These are phyloP conservation scores for Delphinapterus leucas DNA, from an alignment of 2,113 vertebrate species.

Conservation along the genomic window DNA sequence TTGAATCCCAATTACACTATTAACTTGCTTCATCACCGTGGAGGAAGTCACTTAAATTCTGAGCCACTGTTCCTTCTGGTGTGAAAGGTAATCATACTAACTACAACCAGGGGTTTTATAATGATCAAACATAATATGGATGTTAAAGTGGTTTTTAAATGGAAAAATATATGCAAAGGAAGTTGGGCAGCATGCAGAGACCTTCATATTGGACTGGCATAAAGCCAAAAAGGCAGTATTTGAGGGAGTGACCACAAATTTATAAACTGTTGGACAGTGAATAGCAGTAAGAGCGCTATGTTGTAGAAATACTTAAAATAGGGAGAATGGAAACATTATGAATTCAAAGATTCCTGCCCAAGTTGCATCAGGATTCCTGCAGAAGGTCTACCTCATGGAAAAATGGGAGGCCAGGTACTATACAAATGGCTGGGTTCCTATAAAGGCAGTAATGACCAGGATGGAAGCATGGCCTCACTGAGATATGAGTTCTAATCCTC, in stretches of 20 bases:
- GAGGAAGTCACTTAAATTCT: not conserved
- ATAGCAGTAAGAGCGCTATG: not conserved
- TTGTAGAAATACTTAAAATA: not conserved
- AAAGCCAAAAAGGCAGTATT: not conserved
- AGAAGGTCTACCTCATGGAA: not conserved
- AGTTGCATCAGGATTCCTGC: not conserved
- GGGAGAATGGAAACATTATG: not conserved
- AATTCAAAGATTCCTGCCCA: not conserved
- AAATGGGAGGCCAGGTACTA: not conserved
- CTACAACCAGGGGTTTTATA: not conserved
- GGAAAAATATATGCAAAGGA: not conserved
- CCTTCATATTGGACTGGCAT: not conserved
- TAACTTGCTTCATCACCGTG: not conserved
- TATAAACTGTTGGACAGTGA: not conserved
- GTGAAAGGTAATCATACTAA: constrained; percentile 3
- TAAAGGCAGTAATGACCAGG: not conserved
- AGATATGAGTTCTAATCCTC: not conserved
- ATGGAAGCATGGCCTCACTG: not conserved
- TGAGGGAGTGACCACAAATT: not conserved
- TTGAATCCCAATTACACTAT: not conserved
- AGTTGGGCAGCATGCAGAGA: not conserved
- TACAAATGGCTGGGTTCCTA: not conserved
- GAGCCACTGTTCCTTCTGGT: not conserved
- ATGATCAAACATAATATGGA: not conserved
- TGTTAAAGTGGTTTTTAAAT: not conserved